Conservation (phyloP, 2,113 vertebrate genomes). For the Oceanites oceanicus region DNA sequence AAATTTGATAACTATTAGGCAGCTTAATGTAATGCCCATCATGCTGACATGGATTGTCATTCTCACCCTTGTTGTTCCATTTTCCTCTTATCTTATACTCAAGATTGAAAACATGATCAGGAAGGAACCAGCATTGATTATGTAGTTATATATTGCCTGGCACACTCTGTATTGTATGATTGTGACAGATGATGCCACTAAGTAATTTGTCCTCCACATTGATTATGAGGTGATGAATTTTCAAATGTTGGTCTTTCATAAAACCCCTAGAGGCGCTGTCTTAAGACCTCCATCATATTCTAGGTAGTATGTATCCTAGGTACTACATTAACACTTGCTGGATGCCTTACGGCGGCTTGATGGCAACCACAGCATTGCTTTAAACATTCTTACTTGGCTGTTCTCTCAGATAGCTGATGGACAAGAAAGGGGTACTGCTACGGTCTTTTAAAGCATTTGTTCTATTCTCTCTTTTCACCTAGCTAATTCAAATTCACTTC, state of each 20-base stretch:
- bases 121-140: background rate
- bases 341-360: background rate
- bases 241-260: background rate
- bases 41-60: background rate
- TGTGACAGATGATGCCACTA: background rate
- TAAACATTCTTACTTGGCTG: background rate
- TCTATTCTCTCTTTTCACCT: background rate
- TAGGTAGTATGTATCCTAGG: background rate
- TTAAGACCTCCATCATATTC: background rate
- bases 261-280: background rate
- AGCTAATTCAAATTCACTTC: background rate
- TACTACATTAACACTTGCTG: background rate
- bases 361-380: background rate
- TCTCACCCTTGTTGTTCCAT: background rate
- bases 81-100: background rate
- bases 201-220: background rate
- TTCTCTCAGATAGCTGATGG: background rate
- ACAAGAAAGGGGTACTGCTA: background rate
- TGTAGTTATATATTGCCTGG: background rate
- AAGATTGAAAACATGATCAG: background rate
- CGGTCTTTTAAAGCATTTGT: background rate
- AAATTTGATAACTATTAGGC: background rate
- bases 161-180: background rate
- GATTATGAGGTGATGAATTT: background rate
- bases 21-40: background rate